A percentile compares a stretch with the other conserved stretches of the same genome.
Evolutionary conservation across 2,797 vertebrate genomes (phyloP).

Genomic region (Bradypus variegatus): DNA sequence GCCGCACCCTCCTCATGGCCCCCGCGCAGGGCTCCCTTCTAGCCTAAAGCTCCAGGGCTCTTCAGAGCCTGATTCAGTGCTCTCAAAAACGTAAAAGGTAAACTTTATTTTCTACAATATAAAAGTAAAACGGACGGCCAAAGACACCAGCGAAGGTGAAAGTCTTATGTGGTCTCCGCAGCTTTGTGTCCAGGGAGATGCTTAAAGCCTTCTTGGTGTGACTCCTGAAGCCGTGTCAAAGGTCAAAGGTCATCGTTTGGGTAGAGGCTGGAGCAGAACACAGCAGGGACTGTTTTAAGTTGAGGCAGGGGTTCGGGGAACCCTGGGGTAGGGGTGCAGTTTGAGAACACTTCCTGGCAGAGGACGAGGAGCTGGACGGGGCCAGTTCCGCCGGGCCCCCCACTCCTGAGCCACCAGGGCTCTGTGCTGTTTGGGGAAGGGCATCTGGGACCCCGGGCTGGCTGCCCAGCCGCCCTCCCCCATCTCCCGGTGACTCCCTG

Average conservation of each 20-base stretch:
- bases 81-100: background rate
- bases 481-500: too few relatives aligned
- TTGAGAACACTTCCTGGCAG: background rate
- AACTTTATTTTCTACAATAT: background rate
- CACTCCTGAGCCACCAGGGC: too few relatives aligned
- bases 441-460: too few relatives aligned
- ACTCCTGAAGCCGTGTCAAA: background rate
- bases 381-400: background rate
- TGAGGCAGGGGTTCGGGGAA: too few relatives aligned
- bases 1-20: too few relatives aligned
- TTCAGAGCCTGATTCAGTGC: too few relatives aligned
- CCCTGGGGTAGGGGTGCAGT: background rate
- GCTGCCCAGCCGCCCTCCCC: too few relatives aligned
- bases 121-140: accelerated
- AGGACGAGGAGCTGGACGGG: background rate
- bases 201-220: background rate
- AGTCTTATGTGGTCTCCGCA: background rate
- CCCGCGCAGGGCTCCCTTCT: background rate
- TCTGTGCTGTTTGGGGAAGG: background rate
- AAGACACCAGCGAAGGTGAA: accelerated
- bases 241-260: background rate
- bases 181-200: background rate
- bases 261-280: accelerated
- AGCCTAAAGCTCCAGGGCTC: accelerated
- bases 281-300: background rate